phyloP scores from a whole-genome alignment of 2,888 invertebrate genomes.

The Perdita meconis region DNA sequence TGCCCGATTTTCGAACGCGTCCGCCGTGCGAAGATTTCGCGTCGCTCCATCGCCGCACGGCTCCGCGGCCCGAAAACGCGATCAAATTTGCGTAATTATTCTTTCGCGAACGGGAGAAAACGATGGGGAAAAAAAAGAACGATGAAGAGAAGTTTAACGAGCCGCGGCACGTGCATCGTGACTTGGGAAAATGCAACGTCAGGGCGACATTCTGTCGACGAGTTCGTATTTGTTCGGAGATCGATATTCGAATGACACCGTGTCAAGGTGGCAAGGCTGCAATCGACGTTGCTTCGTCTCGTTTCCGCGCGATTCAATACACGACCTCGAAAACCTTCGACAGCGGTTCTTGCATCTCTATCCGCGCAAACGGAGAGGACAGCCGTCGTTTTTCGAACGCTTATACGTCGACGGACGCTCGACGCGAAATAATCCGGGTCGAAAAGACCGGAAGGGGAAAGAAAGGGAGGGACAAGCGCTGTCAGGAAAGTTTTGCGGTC shows the following conservation, averaged over 20 bases:
- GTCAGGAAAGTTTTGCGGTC: conserved; percentile 27
- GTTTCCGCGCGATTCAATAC: conserved; percentile 60
- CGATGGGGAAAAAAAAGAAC: neutral
- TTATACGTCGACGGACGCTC: conserved; percentile 24
- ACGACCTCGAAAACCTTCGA: conserved; percentile 46
- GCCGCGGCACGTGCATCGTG: no score
- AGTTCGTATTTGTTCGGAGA: conserved; percentile 12
- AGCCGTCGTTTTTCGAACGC: conserved; percentile 29
- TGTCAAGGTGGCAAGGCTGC: conserved; percentile 25
- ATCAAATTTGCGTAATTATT: no score
- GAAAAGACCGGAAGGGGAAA: neutral
- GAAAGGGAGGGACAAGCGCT: conserved; percentile 6
- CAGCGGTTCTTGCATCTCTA: neutral
- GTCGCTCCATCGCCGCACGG: neutral
- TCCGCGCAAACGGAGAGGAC: conserved; percentile 11
- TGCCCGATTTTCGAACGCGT: conserved; percentile 8
- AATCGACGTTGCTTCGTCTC: conserved; percentile 60
- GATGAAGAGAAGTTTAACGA: conserved; percentile 16
- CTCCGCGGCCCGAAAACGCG: no score
- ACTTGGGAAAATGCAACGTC: neutral
- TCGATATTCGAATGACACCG: conserved; percentile 13
- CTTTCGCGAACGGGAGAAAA: no score
- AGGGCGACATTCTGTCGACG: neutral
- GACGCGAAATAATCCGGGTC: conserved; percentile 25
- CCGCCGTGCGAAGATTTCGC: no score